Evolutionary conservation across 53 echinoderm and acorn worm species (phyloP), one percentile per base, ranked within the genome.

Genomic region (Zoroaster sp.): DNA sequence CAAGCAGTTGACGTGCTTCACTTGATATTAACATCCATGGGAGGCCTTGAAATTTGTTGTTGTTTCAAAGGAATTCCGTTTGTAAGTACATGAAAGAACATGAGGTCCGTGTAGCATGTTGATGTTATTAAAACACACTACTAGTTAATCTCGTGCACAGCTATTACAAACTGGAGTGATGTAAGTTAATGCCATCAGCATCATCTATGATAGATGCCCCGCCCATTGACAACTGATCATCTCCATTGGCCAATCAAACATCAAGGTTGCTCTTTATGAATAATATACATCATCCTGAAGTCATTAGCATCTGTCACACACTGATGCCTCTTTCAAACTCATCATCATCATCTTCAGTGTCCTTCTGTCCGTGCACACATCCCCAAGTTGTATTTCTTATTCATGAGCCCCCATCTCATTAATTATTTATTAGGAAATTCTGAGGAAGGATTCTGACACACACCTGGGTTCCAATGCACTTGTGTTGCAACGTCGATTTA

Each of bases 251-350:
- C 85, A 85, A 85, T 85, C 70, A 40, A 12, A 3, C 23, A 66
- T 82, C 82, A 82, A 66, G 82, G 82, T 32, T 68, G 66, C 68
- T 82, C 43, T 38, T 82, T 68, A 82, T 68, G 68, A 31, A 71
- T 18, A 11, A 41, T 40, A 15, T 70, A 85, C 71, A 85, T 49
- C 67, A 67, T 55, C 36, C 33, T 37, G 66, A 67, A 81, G 81
- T 66, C 63, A 81, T 51, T 70, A 85, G 47, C 85, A 85, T 69
- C 70, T 85, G 85, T 47, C 85, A 85, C 85, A 85, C 71, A 28
- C 30, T 71, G 35, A 85, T 85, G 71, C 85, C 85, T 85, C 70
- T 70, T 42, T 40, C 35, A 70, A 70, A 85, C 70, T 71, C 85
- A 70, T 85, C 71, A 70, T 71, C 37, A 47, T 51, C 85, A 81